Percentiles rank a stretch among this genome's conserved stretches.
Conservation (phyloP, 2,113 vertebrate genomes). For the Pseudonaja textilis region DNA sequence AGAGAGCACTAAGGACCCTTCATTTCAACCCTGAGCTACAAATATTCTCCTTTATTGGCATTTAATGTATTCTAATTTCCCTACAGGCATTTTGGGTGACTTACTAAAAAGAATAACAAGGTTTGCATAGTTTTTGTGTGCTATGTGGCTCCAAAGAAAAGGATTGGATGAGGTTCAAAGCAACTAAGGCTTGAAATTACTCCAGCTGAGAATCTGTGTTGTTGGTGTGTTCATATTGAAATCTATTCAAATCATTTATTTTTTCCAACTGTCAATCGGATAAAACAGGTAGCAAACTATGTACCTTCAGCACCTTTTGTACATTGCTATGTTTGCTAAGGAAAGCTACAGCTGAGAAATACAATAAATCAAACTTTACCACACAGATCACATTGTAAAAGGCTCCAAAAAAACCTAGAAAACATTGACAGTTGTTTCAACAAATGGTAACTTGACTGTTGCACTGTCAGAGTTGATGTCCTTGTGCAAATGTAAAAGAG, state of each 20-base stretch:
- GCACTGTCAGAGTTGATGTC: conserved; percentile 79
- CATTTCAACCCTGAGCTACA: too few relatives aligned
- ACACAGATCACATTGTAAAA: conserved; percentile 71
- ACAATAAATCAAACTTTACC: conserved; percentile 71
- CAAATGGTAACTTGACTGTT: conserved; percentile 78
- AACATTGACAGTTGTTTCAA: conserved; percentile 81
- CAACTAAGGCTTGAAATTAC: conserved; percentile 14
- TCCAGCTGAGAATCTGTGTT: conserved; percentile 18
- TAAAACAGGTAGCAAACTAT: conserved; percentile 51
- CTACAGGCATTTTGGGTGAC: conserved; percentile 8
- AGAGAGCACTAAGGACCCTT: too few relatives aligned
- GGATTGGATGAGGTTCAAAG: conserved; percentile 10
- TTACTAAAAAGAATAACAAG: conserved; percentile 26
- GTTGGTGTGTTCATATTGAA: conserved; percentile 4
- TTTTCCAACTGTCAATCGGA: conserved; percentile 28
- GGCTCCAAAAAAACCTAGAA: conserved; percentile 73
- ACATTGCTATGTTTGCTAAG: conserved; percentile 50
- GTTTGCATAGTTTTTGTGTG: neutral
- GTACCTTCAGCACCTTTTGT: conserved; percentile 42
- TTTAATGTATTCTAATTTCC: conserved; percentile 3
- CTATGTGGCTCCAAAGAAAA: conserved; percentile 3
- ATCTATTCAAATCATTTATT: conserved; percentile 17
- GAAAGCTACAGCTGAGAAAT: conserved; percentile 69
- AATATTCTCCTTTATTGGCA: too few relatives aligned
- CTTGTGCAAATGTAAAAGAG: conserved; percentile 80